Evolutionary conservation across 2,113 vertebrate species (phyloP).

Genomic region (Dolichallabes microphthalmus): DNA sequence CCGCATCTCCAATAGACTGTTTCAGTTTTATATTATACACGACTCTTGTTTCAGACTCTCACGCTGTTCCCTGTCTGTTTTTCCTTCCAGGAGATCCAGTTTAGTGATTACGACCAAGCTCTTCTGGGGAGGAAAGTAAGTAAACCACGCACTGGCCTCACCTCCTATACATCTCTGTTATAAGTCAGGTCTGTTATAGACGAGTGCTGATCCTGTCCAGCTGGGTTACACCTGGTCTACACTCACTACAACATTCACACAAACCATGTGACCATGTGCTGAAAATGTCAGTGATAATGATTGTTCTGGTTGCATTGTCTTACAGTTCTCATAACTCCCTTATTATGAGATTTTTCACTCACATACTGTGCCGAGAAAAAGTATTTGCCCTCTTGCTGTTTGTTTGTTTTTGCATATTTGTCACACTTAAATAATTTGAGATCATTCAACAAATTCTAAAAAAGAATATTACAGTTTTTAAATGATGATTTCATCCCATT

Average conservation of each 20-base stretch:
- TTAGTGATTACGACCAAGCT: conserved; percentile 98
- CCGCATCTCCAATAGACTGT: background rate
- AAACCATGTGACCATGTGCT: background rate
- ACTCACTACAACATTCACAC: background rate
- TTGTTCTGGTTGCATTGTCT: too few species aligned
- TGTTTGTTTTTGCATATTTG: too few species aligned
- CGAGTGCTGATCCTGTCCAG: background rate
- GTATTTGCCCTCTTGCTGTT: too few species aligned
- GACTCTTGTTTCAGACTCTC: background rate
- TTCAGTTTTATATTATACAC: background rate
- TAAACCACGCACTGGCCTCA: conserved; percentile 50
- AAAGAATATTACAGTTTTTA: too few species aligned
- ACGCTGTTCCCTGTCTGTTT: background rate
- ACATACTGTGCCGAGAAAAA: too few species aligned
- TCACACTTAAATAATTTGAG: too few species aligned
- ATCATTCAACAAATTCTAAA: too few species aligned
- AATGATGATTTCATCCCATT: too few species aligned
- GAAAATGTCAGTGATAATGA: background rate
- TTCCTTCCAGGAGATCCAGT: conserved; percentile 84
- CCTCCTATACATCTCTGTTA: background rate
- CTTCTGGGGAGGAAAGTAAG: conserved; percentile 99
- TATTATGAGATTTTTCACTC: too few species aligned
- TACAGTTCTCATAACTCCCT: too few species aligned
- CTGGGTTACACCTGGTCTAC: background rate
- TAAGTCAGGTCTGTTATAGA: background rate